These are phyloP conservation scores for Apoderus coryli DNA, from an alignment of 2,888 invertebrate genomes.

Conservation along the genomic window DNA sequence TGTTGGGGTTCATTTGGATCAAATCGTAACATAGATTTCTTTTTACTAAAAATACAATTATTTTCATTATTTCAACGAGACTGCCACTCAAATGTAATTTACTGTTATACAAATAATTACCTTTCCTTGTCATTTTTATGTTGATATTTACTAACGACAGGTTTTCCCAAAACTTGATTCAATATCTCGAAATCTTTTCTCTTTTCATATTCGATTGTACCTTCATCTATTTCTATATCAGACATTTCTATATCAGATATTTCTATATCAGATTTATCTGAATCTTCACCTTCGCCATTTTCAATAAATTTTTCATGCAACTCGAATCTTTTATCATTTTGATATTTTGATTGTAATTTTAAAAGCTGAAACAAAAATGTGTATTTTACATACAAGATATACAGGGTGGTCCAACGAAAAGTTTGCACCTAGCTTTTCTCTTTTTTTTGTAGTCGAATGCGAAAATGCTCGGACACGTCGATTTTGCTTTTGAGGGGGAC, in stretches of 20 bases:
- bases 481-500: too few species aligned
- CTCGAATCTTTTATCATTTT: conserved; percentile 62
- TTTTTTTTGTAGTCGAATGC: too few species aligned
- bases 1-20: conserved; percentile 53
- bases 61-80: conserved; percentile 14
- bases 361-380: conserved; percentile 38
- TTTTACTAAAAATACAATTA: conserved; percentile 13
- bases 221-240: too few species aligned
- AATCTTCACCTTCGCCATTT: conserved; percentile 32
- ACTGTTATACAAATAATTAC: too few species aligned
- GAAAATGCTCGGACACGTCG: too few species aligned
- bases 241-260: too few species aligned
- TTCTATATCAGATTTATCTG: conserved; percentile 22
- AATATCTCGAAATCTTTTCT: conserved; percentile 36
- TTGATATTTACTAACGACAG: conserved; percentile 15
- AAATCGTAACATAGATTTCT: conserved; percentile 43
- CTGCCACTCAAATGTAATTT: too few species aligned
- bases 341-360: conserved; percentile 55
- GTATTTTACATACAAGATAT: too few species aligned
- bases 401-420: too few species aligned
- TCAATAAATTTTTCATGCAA: conserved; percentile 61
- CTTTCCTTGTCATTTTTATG: too few species aligned
- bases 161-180: conserved; percentile 31
- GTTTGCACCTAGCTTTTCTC: too few species aligned
- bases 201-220: conserved; percentile 25